Base-by-base conservation (phyloP, 1,140 invertebrate species). In the Ceratosolen fusciceps region DNA sequence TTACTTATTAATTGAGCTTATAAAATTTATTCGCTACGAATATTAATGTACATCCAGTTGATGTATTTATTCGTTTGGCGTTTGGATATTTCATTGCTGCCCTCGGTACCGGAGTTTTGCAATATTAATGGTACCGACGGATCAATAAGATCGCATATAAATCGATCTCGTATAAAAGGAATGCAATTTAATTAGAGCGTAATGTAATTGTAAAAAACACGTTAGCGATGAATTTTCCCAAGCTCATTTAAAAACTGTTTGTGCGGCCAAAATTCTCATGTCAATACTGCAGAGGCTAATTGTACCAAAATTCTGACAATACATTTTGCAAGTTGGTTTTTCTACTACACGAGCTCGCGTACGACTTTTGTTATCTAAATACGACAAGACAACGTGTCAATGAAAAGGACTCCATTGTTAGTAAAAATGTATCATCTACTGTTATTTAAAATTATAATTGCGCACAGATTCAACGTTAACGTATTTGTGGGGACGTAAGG, bases 231-330 rank as follows among this genome's bases (percentile, higher is more conserved):
- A 39, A 39, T 70, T 70, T 77, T 54, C n/a, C 9, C n/a, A 68
- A 77, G 49, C 65, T 68, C 49, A 34, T 39, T 70, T 47, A 58
- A 56, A 77, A 29, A n/a, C n/a, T 29, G 12, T 21, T 54, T 37
- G 52, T 71, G 67, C 76, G 39, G 60, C 19, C 54, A 72, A 77
- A 71, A 37, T 60, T 62, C 16, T 31, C 60, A 76, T 68, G 19
- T 52, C 52, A 70, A 77, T 77, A 75, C 74, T 67, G 74, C 60
- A 75, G 43, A 37, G 67, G 52, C 65, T 49, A 49, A n/a, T n/a
- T n/a, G n/a, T n/a, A n/a, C n/a, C n/a, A n/a, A n/a, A 24, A 43
- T 29, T 58, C 49, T 21, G 26, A 26, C 34, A 75, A 75, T 31
- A 26, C 34, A 75, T 24, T 37, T 47, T 75, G 60, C 73, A 65